Evolutionary conservation across 2,888 invertebrate species (phyloP).

Genomic region (Eustalomyia histrio): DNA sequence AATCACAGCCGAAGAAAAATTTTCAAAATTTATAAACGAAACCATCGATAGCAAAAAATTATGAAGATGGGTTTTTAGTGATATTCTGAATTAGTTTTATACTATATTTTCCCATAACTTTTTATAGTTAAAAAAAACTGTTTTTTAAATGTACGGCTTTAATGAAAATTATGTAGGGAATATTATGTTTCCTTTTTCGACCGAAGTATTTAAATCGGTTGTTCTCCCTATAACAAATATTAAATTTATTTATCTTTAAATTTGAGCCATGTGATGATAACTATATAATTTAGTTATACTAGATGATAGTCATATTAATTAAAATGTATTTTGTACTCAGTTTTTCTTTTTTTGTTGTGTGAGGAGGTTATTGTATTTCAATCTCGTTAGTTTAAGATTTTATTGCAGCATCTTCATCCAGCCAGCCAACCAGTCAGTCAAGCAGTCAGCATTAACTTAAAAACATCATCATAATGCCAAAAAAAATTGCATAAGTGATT

Average conservation of each 20-base stretch:
- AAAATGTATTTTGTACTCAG: conserved; percentile 19
- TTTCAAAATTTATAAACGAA: too few relatives aligned
- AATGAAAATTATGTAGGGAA: too few relatives aligned
- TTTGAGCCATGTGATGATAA: conserved; percentile 21
- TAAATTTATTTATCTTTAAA: conserved; percentile 10
- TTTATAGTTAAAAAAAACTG: too few relatives aligned
- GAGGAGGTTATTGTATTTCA: conserved; percentile 1
- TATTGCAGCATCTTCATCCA: conserved; percentile 20
- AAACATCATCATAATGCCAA: conserved; percentile 35
- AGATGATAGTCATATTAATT: conserved; percentile 21
- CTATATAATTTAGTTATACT: conserved; percentile 12
- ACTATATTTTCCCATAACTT: too few relatives aligned
- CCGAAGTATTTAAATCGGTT: not conserved
- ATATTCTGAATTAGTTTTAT: too few relatives aligned
- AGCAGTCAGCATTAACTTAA: not conserved
- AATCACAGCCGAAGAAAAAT: too few relatives aligned
- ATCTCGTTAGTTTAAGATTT: conserved; percentile 6
- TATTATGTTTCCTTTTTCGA: too few relatives aligned
- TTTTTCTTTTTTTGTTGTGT: conserved; percentile 9
- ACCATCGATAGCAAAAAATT: too few relatives aligned
- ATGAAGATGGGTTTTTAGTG: too few relatives aligned
- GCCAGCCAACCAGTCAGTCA: not conserved
- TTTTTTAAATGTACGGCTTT: too few relatives aligned
- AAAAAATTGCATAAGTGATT: conserved; percentile 48
- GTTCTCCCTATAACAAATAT: not conserved